Conservation (phyloP, 2,888 invertebrate genomes). For the Liopterus haemorrhoidalis region DNA sequence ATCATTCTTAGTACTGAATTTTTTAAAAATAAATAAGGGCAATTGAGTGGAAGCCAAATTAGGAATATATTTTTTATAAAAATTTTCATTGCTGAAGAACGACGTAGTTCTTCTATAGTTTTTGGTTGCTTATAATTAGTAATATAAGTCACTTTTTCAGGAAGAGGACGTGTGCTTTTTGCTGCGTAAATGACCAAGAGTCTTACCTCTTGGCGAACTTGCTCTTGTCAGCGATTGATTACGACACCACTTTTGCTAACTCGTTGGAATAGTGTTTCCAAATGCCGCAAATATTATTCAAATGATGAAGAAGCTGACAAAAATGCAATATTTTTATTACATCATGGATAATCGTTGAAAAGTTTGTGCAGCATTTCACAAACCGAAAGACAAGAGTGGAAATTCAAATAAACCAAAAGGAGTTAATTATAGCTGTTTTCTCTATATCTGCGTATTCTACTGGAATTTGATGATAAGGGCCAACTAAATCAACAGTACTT, state of each 20-base stretch:
- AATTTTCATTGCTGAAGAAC: constrained; percentile 24
- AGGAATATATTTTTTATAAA: constrained; percentile 23
- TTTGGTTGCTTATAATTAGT: constrained; percentile 17
- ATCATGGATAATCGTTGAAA: constrained; percentile 10
- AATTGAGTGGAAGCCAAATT: constrained; percentile 18
- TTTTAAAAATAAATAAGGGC: constrained; percentile 16
- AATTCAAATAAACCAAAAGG: too few relatives aligned
- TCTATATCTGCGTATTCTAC: too few relatives aligned
- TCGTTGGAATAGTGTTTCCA: constrained; percentile 25
- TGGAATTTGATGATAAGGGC: constrained; percentile 8
- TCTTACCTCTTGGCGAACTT: constrained; percentile 24
- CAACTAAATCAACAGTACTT: constrained; percentile 1
- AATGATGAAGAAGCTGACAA: constrained; percentile 24
- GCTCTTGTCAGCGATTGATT: constrained; percentile 30
- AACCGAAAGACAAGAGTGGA: constrained; percentile 8
- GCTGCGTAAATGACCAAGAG: constrained; percentile 26
- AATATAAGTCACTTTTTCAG: constrained; percentile 27
- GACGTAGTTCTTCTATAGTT: constrained; percentile 20
- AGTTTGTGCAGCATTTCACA: constrained; percentile 9
- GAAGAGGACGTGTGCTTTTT: constrained; percentile 25
- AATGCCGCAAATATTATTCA: constrained; percentile 27
- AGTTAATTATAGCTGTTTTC: too few relatives aligned
- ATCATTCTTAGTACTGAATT: neutral
- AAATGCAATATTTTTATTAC: constrained; percentile 5
- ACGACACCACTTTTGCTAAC: constrained; percentile 24